Percentiles rank a stretch among this genome's conserved stretches.
Evolutionary conservation across 2,888 invertebrate genomes (phyloP).

Genomic region (Hypselothyrea guttata): DNA sequence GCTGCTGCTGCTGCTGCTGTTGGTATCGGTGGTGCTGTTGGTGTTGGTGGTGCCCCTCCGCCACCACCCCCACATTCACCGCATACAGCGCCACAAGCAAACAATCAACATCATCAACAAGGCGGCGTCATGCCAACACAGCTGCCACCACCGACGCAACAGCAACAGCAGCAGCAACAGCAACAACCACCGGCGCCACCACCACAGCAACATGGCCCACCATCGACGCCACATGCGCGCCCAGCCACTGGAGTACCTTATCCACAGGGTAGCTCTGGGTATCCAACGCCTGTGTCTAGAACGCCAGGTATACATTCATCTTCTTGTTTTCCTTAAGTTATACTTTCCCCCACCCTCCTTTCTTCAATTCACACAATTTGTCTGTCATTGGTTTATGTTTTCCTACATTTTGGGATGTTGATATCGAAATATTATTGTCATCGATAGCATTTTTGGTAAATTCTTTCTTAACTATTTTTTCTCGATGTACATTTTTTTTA

Average conservation of each 20-base stretch:
- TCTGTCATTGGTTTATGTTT: too few species aligned
- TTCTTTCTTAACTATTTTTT: too few species aligned
- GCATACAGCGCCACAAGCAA: slow-evolving; percentile 54
- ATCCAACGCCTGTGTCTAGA: slow-evolving; percentile 82
- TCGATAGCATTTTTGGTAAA: too few species aligned
- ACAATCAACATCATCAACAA: slow-evolving; percentile 47
- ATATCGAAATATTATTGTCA: too few species aligned
- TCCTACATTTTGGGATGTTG: too few species aligned
- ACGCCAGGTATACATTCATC: slow-evolving; percentile 81
- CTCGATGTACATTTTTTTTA: too few species aligned
- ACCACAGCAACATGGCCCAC: slow-evolving; percentile 66
- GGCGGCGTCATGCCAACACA: slow-evolving; percentile 51
- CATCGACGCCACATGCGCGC: slow-evolving; percentile 64
- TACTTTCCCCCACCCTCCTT: slow-evolving; percentile 7
- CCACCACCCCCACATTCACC: slow-evolving; percentile 68
- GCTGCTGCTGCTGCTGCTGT: slow-evolving; percentile 44
- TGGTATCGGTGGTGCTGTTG: slow-evolving; percentile 41
- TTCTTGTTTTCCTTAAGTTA: slow-evolving; percentile 54
- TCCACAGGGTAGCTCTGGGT: slow-evolving; percentile 81
- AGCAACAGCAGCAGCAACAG: slow-evolving; percentile 17
- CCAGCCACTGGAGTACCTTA: slow-evolving; percentile 78
- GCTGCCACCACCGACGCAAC: slow-evolving; percentile 51
- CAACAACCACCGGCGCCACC: slow-evolving; percentile 54
- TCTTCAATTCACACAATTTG: slow-evolving; percentile 12
- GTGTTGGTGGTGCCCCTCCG: slow-evolving; percentile 43